Base-by-base conservation (phyloP, 2,888 invertebrate genomes). In the Cecidostiba fungosa region DNA sequence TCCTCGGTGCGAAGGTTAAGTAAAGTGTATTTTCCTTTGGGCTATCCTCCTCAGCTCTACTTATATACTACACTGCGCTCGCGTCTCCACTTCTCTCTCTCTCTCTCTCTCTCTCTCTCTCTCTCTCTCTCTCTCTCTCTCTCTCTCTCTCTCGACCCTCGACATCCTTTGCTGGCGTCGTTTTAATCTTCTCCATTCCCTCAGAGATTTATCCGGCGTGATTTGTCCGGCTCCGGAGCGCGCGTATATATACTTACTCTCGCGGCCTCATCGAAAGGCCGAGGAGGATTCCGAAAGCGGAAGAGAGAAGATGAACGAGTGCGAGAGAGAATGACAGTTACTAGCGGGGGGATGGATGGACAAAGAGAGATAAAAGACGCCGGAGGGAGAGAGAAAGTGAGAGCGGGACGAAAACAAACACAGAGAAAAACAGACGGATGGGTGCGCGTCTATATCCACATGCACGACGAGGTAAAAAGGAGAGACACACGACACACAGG, bases 161-260 rank as follows among this genome's bases (percentile, higher is more conserved):
- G 80, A 66, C 84, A 50, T 54, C 32, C 74, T 83, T 59, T 76
- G n/a, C n/a, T n/a, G 82, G 74, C 87, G 85, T 84, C 88, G 76
- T 88, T 88, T 88, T 88, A 88, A 88, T 87, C 86, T 85, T 83
- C 79, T 77, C 82, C 76, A 80, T 80, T 84, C 81, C 85, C 43
- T 47, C 54, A 19, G 77, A 77, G 72, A 85, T 82, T 82, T 80
- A 82, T 87, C 82, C 59, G 70, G 62, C 70, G 76, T 78, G 77
- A 86, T 82, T 87, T 72, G 82, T 79, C 79, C 82, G 23, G 50
- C 43, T n/a, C 59, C 39, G 66, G n/a, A n/a, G 66, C 36, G 16
- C 23, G 4, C 8, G 66, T 5, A 5, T 54, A 16, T 12, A 43
- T 43, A 43, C 39, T 12, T 10, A 10, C 39, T 32, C 66, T 14